Evolutionary conservation across 2,888 invertebrate species (phyloP), one percentile per base, ranked within the genome.

Genomic region (Noctua pronuba): DNA sequence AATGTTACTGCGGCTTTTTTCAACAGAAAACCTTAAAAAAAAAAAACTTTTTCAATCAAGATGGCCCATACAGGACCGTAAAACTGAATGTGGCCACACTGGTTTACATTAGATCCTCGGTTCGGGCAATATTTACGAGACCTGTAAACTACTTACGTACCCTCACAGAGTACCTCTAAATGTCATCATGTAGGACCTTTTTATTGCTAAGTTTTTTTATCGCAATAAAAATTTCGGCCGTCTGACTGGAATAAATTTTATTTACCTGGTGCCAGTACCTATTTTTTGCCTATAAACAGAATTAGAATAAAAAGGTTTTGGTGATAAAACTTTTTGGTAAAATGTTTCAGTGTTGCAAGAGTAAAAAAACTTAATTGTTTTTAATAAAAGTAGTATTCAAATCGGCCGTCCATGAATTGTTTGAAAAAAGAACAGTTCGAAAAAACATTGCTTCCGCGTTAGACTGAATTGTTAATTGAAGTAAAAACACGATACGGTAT

Each of bases 41-140:
- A 58, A 46, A 66, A 62, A 71, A 24, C 31, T 62, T 62, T 41
- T 67, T 52, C 35, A 72, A 81, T 68, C 49, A 55, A 78, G 35
- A 72, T 64, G 31, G n/a, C 21, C 21, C 28, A 21, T 68, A 65
- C 24, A 55, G n/a, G 38, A 21, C 60, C 68, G 76, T 84, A 84
- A 82, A 84, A 86, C 69, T n/a, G 49, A 82, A 88, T 77, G 77
- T 75, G 62, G 16, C 49, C 80, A 66, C 71, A 69, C 75, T 75
- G 72, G n/a, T 82, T 75, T 70, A 82, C 69, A 79, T 86, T 86
- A 88, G 64, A 79, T 76, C 76, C 68, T 71, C 69, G 74, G 73
- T 79, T 71, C n/a, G 70, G 65, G 67, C 70, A 70, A 83, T 88
- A 88, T 87, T 88, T 88, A 88, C 82, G 88, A 88, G 74, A 60